Evolutionary conservation across 2,113 vertebrate species (phyloP).

Genomic region (Triplophysa rosa): DNA sequence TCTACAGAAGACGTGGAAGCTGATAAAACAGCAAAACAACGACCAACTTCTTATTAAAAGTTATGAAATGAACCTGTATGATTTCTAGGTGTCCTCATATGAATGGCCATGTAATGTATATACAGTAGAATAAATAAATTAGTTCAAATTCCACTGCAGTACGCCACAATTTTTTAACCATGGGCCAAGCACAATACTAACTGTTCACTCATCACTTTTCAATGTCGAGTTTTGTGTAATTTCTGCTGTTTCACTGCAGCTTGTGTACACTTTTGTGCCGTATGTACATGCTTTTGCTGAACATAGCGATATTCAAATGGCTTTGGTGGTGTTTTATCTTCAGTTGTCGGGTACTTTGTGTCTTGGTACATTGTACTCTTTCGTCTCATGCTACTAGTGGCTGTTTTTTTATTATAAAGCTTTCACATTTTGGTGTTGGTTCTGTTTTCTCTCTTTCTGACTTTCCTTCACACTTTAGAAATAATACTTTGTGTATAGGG

Average conservation of each 20-base stretch:
- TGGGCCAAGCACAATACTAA: slow-evolving; percentile 49
- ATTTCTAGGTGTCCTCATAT: no score
- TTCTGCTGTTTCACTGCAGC: background rate
- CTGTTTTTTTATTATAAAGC: background rate
- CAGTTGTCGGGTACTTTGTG: slow-evolving; percentile 22
- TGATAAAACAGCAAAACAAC: no score
- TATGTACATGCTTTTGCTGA: slow-evolving; percentile 23
- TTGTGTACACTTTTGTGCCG: background rate
- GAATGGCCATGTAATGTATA: background rate
- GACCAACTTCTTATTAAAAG: no score
- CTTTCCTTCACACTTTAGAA: background rate
- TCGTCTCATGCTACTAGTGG: background rate
- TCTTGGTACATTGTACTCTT: background rate
- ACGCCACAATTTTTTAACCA: slow-evolving; percentile 26
- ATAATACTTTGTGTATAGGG: background rate
- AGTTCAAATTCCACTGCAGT: background rate
- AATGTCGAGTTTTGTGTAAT: background rate
- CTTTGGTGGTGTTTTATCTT: slow-evolving; percentile 7
- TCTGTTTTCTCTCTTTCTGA: slow-evolving; percentile 8
- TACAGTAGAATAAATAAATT: background rate
- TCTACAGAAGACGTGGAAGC: no score
- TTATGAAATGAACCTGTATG: no score
- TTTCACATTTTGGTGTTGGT: background rate
- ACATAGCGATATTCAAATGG: slow-evolving; percentile 1
- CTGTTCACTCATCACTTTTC: background rate